These are phyloP conservation scores for Aphelenchoides avenae DNA, from an alignment of 1,140 invertebrate genomes.

Conservation along the genomic window DNA sequence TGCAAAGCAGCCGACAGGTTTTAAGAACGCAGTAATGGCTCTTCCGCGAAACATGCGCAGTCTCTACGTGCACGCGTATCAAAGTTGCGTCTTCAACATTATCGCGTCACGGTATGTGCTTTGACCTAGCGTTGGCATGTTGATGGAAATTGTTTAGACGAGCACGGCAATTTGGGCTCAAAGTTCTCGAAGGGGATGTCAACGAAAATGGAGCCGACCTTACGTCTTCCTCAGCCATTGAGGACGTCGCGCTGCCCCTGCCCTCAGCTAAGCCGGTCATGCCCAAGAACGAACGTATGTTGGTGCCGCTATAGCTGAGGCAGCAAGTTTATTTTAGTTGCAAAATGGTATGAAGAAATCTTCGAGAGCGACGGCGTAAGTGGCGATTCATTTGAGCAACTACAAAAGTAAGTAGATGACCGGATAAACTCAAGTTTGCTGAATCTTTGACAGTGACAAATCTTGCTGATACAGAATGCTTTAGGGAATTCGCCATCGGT, in stretches of 20 bases:
- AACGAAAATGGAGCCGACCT: slow-evolving; percentile 70
- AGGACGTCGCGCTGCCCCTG: slow-evolving; percentile 41
- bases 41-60: slow-evolving; percentile 76
- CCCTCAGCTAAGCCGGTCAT: slow-evolving; percentile 29
- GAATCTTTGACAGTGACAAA: slow-evolving; percentile 4
- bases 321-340: slow-evolving; percentile 59
- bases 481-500: slow-evolving; percentile 72
- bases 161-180: slow-evolving; percentile 52
- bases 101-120: slow-evolving; percentile 32
- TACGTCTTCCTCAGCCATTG: slow-evolving; percentile 69
- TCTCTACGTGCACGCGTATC: slow-evolving; percentile 90
- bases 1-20: slow-evolving; percentile 20
- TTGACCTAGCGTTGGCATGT: slow-evolving; percentile 19
- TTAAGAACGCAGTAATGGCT: slow-evolving; percentile 46
- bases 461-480: slow-evolving; percentile 39
- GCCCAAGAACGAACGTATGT: slow-evolving; percentile 35
- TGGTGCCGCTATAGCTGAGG: slow-evolving; percentile 5
- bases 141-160: slow-evolving; percentile 7
- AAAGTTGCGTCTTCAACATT: slow-evolving; percentile 67
- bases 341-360: slow-evolving; percentile 71
- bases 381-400: slow-evolving; percentile 66
- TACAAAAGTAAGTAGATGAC: slow-evolving; percentile 72
- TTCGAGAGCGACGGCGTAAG: slow-evolving; percentile 71
- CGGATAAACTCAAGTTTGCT: too few species aligned
- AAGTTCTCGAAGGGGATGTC: too few species aligned